These are phyloP conservation scores for Tragelaphus buxtoni DNA, from an alignment of 2,113 vertebrate species.

Conservation along the genomic window DNA sequence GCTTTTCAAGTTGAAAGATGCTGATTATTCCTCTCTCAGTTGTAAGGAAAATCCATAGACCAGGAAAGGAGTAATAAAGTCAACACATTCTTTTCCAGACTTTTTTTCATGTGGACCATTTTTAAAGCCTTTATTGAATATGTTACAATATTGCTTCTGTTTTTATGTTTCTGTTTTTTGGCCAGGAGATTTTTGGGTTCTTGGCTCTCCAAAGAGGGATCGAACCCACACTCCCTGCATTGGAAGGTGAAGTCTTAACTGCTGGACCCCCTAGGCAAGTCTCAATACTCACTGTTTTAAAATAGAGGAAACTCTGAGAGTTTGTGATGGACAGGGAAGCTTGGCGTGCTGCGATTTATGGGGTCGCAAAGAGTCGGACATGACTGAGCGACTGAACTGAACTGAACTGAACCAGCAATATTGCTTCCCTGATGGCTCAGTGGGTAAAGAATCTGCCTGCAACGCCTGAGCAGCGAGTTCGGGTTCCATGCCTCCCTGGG, in stretches of 20 bases:
- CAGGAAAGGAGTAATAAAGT: background rate
- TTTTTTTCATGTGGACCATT: background rate
- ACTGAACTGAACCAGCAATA: no score
- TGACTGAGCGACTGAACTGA: no score
- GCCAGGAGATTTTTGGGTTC: background rate
- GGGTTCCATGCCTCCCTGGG: background rate
- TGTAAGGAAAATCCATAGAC: background rate
- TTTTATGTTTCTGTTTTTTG: background rate
- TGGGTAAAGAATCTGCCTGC: background rate
- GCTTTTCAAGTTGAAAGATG: background rate
- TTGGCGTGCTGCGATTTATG: no score
- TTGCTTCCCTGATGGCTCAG: background rate
- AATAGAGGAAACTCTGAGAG: background rate
- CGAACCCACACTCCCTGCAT: background rate
- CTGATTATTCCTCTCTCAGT: background rate
- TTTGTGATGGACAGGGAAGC: no score
- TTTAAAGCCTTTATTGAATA: background rate
- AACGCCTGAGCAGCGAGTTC: rapidly evolving
- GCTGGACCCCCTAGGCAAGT: background rate
- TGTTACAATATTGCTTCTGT: background rate
- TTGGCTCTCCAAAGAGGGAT: background rate
- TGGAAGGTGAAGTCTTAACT: background rate
- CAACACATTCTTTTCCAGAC: background rate
- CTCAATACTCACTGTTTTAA: background rate
- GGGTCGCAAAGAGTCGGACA: no score